Evolutionary conservation across 2,113 vertebrate genomes (phyloP).

Genomic region (Todiramphus chloris): DNA sequence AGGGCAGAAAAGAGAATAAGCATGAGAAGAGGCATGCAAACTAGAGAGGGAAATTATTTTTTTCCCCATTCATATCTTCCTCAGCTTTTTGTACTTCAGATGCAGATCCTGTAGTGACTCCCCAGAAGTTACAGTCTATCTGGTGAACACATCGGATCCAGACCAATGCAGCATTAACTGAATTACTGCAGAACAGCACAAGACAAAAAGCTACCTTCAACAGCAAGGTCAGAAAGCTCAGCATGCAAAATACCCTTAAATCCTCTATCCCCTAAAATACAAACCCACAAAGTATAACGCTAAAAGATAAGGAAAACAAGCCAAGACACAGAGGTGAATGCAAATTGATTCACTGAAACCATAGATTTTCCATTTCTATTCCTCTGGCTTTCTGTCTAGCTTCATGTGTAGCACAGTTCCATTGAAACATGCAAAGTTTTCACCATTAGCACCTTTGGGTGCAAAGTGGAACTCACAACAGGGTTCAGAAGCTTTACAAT

Average conservation of each 20-base stretch:
- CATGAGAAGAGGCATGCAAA: background rate
- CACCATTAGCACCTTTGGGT: background rate
- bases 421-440: background rate
- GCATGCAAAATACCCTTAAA: background rate
- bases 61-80: background rate
- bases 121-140: background rate
- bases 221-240: background rate
- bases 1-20: background rate
- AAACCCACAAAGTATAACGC: background rate
- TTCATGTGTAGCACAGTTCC: background rate
- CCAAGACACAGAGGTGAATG: background rate
- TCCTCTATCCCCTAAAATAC: background rate
- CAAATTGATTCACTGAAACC: background rate
- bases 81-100: background rate
- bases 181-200: background rate
- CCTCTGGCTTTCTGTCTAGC: background rate
- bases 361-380: background rate
- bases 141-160: background rate
- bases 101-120: background rate
- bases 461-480: constrained; percentile 1
- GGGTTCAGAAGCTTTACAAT: background rate
- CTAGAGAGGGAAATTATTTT: background rate
- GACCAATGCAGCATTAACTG: background rate
- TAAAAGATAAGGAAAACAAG: background rate
- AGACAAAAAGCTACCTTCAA: background rate